Conservation (phyloP, 2,797 vertebrate genomes). For the Melanotaenia pygmaea region DNA sequence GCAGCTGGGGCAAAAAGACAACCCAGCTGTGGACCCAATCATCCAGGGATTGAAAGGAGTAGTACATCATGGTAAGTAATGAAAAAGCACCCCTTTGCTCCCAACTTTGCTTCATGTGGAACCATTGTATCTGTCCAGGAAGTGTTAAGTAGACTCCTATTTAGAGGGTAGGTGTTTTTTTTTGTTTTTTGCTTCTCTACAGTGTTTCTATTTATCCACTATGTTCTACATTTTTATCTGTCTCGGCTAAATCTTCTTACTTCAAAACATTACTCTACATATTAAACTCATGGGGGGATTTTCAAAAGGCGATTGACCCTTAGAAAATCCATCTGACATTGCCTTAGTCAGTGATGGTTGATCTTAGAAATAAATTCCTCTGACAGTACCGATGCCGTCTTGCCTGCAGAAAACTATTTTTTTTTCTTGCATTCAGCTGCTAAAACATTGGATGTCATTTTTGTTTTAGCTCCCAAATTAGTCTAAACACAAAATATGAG, state of each 20-base stretch:
- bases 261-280: conserved; percentile 32
- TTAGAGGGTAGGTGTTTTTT: neutral
- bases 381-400: conserved; percentile 18
- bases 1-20: conserved; percentile 95
- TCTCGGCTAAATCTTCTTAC: conserved; percentile 36
- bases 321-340: conserved; percentile 37
- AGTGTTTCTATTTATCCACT: conserved; percentile 11
- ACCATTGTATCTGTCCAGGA: neutral
- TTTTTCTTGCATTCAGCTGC: conserved; percentile 26
- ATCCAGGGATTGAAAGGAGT: conserved; percentile 97
- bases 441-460: conserved; percentile 33
- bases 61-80: conserved; percentile 96
- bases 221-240: conserved; percentile 12
- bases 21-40: conserved; percentile 95
- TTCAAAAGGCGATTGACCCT: conserved; percentile 52
- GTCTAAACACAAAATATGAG: conserved; percentile 60
- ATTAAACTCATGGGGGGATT: conserved; percentile 48
- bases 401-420: conserved; percentile 36
- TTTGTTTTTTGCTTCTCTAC: conserved; percentile 3
- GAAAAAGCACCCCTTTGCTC: conserved; percentile 17
- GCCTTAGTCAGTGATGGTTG: conserved; percentile 30
- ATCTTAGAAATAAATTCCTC: conserved; percentile 35
- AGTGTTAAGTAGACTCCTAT: conserved; percentile 7
- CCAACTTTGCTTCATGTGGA: conserved; percentile 16
- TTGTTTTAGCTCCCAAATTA: conserved; percentile 50